These are phyloP conservation scores for Hydrozoanthus tunicans DNA, from an alignment of 64 coral and sea anemone species.

Conservation along the genomic window DNA sequence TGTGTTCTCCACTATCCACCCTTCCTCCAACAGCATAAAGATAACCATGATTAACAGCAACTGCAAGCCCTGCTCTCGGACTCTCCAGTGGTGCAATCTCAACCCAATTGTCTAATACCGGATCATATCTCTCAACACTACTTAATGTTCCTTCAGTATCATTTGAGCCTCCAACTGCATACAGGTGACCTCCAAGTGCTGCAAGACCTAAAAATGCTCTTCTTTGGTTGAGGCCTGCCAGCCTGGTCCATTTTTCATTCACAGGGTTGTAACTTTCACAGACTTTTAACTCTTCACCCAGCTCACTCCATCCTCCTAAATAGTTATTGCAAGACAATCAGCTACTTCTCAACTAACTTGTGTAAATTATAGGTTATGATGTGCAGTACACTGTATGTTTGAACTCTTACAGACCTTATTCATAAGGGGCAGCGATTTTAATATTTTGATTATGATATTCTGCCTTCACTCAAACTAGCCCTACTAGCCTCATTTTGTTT, in stretches of 20 bases:
- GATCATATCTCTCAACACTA: constrained; percentile 76
- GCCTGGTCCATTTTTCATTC: constrained; percentile 75
- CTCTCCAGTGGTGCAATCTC: constrained; percentile 57
- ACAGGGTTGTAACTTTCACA: constrained; percentile 85
- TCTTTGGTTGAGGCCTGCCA: constrained; percentile 59
- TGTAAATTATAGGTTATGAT: background rate
- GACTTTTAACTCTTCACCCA: constrained; percentile 69
- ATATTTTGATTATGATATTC: no score
- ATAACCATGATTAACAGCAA: constrained; percentile 54
- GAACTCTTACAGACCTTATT: no score
- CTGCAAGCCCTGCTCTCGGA: constrained; percentile 72
- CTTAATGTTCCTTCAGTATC: constrained; percentile 53
- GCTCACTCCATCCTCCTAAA: constrained; percentile 80
- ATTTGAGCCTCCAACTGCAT: constrained; percentile 87
- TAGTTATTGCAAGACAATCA: background rate
- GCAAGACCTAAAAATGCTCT: constrained; percentile 77
- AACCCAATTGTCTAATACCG: constrained; percentile 55
- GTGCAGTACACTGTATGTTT: no score
- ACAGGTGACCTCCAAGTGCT: constrained; percentile 48
- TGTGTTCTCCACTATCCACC: constrained; percentile 67
- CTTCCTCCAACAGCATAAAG: constrained; percentile 89
- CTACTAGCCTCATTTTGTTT: no score
- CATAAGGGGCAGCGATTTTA: no score
- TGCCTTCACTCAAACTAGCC: no score
- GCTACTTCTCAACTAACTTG: background rate